Percentiles rank a stretch among this genome's conserved stretches.
phyloP scores from a whole-genome alignment of 2,888 invertebrate species.

The Siphlonurus alternatus region DNA sequence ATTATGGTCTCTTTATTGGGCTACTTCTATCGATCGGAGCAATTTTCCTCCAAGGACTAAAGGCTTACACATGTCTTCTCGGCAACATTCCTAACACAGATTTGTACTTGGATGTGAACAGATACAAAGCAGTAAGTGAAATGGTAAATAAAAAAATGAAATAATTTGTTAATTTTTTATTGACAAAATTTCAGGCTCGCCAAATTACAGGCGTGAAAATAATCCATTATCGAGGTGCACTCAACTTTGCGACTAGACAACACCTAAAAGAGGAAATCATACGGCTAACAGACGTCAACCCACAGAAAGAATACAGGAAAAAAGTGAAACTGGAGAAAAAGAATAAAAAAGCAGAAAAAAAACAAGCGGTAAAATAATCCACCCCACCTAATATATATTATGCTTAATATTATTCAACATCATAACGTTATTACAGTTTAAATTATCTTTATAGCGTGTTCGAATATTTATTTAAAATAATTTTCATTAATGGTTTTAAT shows the following conservation, averaged over 20 bases:
- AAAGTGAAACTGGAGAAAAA: conserved; percentile 10
- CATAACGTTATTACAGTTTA: not conserved
- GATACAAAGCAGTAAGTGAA: conserved; percentile 38
- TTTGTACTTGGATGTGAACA: conserved; percentile 43
- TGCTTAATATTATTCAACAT: too few relatives aligned
- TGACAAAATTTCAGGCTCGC: conserved; percentile 35
- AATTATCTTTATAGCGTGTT: too few relatives aligned
- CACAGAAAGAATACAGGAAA: conserved; percentile 28
- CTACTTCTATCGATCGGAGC: conserved; percentile 46
- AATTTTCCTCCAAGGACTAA: conserved; percentile 46
- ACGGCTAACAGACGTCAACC: conserved; percentile 30
- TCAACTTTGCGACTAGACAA: conserved; percentile 50
- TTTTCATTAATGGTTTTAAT: not conserved
- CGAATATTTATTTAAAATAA: not conserved
- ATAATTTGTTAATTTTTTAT: not conserved
- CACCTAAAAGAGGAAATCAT: conserved; percentile 7
- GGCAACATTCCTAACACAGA: conserved; percentile 45
- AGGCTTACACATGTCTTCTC: conserved; percentile 39
- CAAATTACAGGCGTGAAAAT: conserved; percentile 56
- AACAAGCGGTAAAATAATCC: too few relatives aligned
- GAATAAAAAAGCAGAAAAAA: not conserved
- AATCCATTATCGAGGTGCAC: conserved; percentile 55
- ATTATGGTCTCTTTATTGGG: conserved; percentile 48
- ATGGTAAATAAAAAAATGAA: not conserved
- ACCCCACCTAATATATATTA: too few relatives aligned